Evolutionary conservation across 2,113 vertebrate genomes (phyloP).

Genomic region (Poicephalus meyeri): DNA sequence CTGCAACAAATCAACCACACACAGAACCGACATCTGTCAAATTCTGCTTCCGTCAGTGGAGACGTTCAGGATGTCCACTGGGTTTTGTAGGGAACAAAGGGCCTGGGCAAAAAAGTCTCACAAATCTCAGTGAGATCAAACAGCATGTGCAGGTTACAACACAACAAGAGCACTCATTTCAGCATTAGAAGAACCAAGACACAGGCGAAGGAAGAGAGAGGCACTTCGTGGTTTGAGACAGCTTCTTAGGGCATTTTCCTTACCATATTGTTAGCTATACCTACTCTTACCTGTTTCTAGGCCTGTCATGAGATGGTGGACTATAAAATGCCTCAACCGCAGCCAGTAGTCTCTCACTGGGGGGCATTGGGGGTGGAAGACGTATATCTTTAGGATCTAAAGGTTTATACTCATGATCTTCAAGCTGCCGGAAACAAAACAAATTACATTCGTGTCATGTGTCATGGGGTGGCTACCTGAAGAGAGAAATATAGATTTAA

Average conservation of each 20-base stretch:
- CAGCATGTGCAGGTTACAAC: background rate
- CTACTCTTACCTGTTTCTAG: slow-evolving; percentile 90
- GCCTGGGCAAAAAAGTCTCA: background rate
- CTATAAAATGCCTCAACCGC: slow-evolving; percentile 98
- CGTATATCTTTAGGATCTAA: slow-evolving; percentile 97
- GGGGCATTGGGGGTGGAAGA: slow-evolving; percentile 96
- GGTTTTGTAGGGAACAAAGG: background rate
- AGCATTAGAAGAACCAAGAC: background rate
- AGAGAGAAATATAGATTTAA: background rate
- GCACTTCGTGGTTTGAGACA: background rate
- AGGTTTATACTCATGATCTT: slow-evolving; percentile 96
- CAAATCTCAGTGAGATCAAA: background rate
- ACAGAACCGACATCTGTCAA: background rate
- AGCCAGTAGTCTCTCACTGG: slow-evolving; percentile 93
- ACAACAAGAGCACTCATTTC: background rate
- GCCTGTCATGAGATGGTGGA: slow-evolving; percentile 95
- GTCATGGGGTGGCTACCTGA: background rate
- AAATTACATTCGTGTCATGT: background rate
- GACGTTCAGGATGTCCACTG: background rate
- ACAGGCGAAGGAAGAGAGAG: background rate
- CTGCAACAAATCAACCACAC: slow-evolving; percentile 71
- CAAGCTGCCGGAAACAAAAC: slow-evolving; percentile 79
- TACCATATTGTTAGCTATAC: background rate
- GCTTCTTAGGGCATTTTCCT: background rate
- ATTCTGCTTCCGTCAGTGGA: rapidly evolving